Evolutionary conservation across 2,113 vertebrate species (phyloP).

Genomic region (Pagrus major): DNA sequence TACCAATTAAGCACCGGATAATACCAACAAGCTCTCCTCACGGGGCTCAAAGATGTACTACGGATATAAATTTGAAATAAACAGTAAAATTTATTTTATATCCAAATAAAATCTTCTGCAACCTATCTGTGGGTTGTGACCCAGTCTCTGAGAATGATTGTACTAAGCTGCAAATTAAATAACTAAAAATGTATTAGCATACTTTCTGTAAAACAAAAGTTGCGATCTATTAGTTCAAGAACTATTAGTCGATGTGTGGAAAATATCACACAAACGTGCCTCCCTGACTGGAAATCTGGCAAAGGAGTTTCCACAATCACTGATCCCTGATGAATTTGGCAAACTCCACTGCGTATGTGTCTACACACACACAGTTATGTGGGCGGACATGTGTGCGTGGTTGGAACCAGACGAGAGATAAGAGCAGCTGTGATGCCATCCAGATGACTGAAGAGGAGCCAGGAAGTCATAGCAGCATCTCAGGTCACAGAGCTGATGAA

Average conservation of each 20-base stretch:
- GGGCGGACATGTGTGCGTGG: neutral
- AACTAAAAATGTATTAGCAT: neutral
- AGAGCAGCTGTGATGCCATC: conserved; percentile 19
- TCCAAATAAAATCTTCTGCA: no score
- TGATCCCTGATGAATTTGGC: neutral
- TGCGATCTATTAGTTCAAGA: no score
- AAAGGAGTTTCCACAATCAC: neutral
- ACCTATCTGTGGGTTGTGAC: no score
- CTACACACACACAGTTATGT: neutral
- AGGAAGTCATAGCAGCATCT: neutral
- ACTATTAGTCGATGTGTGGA: neutral
- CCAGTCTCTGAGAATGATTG: no score
- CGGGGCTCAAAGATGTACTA: no score
- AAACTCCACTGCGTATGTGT: neutral
- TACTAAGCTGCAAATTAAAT: neutral
- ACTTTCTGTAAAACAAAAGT: no score
- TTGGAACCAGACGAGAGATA: conserved; percentile 1
- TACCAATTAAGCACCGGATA: no score
- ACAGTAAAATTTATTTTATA: no score
- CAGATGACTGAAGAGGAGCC: neutral
- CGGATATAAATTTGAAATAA: no score
- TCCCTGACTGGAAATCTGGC: neutral
- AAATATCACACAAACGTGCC: neutral
- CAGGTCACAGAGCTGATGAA: conserved; percentile 13
- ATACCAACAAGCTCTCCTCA: no score